phyloP scores from a whole-genome alignment of 2,888 invertebrate genomes.

The Adelphocoris suturalis region DNA sequence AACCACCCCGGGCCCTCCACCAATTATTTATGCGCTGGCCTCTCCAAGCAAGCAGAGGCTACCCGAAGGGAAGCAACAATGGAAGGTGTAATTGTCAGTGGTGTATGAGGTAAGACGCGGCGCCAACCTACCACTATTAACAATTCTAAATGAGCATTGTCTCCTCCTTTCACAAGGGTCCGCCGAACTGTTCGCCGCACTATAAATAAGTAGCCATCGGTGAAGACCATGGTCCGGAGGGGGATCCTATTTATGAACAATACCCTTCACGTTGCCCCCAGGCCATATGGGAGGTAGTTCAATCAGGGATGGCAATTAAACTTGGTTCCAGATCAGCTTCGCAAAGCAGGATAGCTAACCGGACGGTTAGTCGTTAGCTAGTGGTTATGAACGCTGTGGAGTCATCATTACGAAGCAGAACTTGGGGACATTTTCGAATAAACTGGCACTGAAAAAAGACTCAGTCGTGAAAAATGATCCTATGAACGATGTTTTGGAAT shows the following conservation, averaged over 20 bases:
- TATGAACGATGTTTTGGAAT: no score
- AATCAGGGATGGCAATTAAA: slow-evolving; percentile 34
- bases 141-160: slow-evolving; percentile 74
- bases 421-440: no score
- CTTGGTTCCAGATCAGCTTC: slow-evolving; percentile 18
- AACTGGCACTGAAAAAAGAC: no score
- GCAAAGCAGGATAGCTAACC: not conserved
- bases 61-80: slow-evolving; percentile 65
- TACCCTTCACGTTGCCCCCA: slow-evolving; percentile 2
- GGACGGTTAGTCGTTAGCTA: not conserved
- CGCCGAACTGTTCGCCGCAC: slow-evolving; percentile 33
- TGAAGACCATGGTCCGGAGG: not conserved
- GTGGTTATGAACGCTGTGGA: not conserved
- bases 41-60: slow-evolving; percentile 11
- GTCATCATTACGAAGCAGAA: not conserved
- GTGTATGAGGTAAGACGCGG: slow-evolving; percentile 71
- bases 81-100: slow-evolving; percentile 73
- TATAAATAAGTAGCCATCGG: slow-evolving; percentile 59
- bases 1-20: slow-evolving; percentile 29
- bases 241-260: slow-evolving; percentile 39
- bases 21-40: slow-evolving; percentile 72
- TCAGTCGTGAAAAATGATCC: no score
- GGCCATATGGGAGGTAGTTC: slow-evolving; percentile 18
- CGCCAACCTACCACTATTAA: slow-evolving; percentile 72
- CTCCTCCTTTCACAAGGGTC: slow-evolving; percentile 53